phyloP scores from a whole-genome alignment of 1,140 invertebrate genomes.

The Drosophila lowei region DNA sequence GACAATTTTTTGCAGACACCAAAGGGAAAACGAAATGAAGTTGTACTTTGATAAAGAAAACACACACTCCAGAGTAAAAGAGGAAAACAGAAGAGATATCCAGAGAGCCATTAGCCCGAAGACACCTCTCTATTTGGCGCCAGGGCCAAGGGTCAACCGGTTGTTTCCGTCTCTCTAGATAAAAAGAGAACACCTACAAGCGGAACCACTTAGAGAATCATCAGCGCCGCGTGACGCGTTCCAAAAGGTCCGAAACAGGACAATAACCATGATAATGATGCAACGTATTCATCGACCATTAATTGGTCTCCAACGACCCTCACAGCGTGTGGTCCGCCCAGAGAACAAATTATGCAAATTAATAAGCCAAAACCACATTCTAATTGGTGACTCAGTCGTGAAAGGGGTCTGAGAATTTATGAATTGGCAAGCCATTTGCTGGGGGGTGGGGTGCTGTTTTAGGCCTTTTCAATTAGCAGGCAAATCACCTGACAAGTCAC shows the following conservation, averaged over 20 bases:
- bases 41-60: constrained; percentile 45
- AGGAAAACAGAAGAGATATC: background rate
- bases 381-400: constrained; percentile 56
- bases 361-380: constrained; percentile 65
- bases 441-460: constrained; percentile 12
- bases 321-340: constrained; percentile 56
- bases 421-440: constrained; percentile 62
- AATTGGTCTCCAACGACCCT: constrained; percentile 47
- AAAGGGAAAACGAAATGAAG: constrained; percentile 57
- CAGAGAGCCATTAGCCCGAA: constrained; percentile 54
- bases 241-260: constrained; percentile 47
- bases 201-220: constrained; percentile 56
- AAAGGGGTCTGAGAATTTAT: constrained; percentile 46
- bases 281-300: constrained; percentile 71
- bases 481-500: constrained; percentile 70
- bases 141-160: constrained; percentile 58
- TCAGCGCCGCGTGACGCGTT: constrained; percentile 44
- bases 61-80: background rate
- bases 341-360: constrained; percentile 71
- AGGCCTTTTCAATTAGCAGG: constrained; percentile 45
- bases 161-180: constrained; percentile 2
- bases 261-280: constrained; percentile 76
- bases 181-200: constrained; percentile 58
- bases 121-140: constrained; percentile 60
- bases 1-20: constrained; percentile 60